A percentile compares a stretch with the other conserved stretches of the same genome.
phyloP scores from a whole-genome alignment of 1,140 invertebrate genomes.

The Polypedilum vanderplanki region DNA sequence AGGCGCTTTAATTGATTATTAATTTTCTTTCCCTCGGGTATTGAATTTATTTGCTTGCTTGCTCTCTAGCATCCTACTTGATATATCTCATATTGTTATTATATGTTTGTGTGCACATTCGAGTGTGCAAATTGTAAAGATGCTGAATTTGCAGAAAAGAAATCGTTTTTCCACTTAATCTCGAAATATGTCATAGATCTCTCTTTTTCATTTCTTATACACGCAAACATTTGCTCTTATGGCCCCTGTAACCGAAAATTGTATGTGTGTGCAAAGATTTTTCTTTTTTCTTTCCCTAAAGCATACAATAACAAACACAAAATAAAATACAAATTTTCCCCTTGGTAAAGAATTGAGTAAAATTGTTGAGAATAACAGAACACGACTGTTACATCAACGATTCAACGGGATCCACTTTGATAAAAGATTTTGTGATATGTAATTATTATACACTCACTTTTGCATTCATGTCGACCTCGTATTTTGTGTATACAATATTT shows the following conservation, averaged over 20 bases:
- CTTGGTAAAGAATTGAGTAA: background rate
- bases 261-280: background rate
- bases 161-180: conserved; percentile 18
- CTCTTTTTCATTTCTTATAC: background rate
- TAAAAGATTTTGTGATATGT: conserved; percentile 19
- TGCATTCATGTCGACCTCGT: background rate
- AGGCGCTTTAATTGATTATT: conserved; percentile 13
- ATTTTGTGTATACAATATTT: background rate
- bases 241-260: background rate
- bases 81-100: background rate
- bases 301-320: conserved; percentile 6
- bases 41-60: background rate
- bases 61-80: background rate
- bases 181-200: conserved; percentile 19
- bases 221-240: background rate
- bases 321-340: conserved; percentile 13
- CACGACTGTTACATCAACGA: conserved; percentile 25
- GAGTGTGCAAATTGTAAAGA: background rate
- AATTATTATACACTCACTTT: conserved; percentile 5
- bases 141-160: conserved; percentile 1
- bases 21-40: conserved; percentile 17
- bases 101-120: background rate
- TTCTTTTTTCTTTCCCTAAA: background rate
- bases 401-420: conserved; percentile 4
- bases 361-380: conserved; percentile 18